Base-by-base conservation (phyloP, 2,797 vertebrate genomes). In the Pangasius djambal region DNA sequence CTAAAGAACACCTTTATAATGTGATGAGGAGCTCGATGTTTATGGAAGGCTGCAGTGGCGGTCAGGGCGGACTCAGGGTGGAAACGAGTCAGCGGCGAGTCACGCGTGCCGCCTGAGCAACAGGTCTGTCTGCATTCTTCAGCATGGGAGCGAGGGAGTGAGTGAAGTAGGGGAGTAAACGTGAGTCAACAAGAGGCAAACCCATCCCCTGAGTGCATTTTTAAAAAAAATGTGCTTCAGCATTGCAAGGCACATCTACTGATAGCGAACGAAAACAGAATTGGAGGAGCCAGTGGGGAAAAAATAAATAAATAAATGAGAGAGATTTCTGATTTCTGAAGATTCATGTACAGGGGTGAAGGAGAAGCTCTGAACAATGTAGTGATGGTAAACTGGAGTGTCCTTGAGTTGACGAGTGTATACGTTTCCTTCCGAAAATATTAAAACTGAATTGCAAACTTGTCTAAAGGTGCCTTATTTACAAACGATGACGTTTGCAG, bases 51-150 rank as follows among this genome's bases (percentile, higher is more conserved):
- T 85, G 6, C 16, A 25, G 37, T 25, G 63, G 50, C 61, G 37
- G 48, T 28, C 57, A 67, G 88, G 86, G 83, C n/a, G 78, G 88
- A 61, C 86, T 16, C 77, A 1, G 57, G 40, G 40, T 44, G 40
- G 40, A 40, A 85, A 67, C 67, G n/a, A 86, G 57, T 31, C 55
- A 75, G 18, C 67, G 92, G 91, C 88, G 28, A 65, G 84, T 87
- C 90, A 78, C 63, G 74, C 77, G 88, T 93, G 93, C 94, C 93
- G 88, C 92, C 86, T 77, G 90, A 92, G 89, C 25, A 94, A 96
- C 96, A 91, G 93, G 96, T 94, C 93, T 85, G 57, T 89, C 94
- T 90, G 92, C 95, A 96, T 96, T 96, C 95, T 91, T 94, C 90
- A 74, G 90, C 59, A 89, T 25, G 63, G 44, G 37, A 37, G 57